Evolutionary conservation across 2,113 vertebrate species (phyloP).

Genomic region (Colistium nudipinnis): DNA sequence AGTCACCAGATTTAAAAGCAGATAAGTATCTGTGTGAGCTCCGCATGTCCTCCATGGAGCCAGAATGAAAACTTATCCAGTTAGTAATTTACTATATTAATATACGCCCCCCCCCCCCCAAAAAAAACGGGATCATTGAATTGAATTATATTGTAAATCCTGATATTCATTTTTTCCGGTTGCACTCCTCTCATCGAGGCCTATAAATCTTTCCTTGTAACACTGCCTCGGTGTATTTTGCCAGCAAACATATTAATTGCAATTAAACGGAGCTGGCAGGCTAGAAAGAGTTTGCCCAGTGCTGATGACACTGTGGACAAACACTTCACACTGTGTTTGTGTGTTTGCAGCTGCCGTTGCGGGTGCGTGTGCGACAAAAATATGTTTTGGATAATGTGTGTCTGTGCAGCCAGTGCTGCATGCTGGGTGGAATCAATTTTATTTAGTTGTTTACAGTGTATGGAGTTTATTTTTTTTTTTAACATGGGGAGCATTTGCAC

Average conservation of each 20-base stretch:
- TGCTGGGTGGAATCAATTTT: no score
- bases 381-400: neutral
- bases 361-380: neutral
- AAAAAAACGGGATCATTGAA: neutral
- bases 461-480: no score
- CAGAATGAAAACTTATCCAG: no score
- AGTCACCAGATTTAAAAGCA: no score
- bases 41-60: no score
- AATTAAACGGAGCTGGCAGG: neutral
- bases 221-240: neutral
- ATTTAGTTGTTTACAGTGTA: no score
- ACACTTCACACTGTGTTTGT: conserved; percentile 3
- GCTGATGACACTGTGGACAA: conserved; percentile 1
- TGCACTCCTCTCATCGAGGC: neutral
- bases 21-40: no score
- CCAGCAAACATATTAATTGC: conserved; percentile 3
- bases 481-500: no score
- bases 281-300: neutral
- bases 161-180: neutral
- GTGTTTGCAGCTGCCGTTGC: conserved; percentile 5
- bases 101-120: no score
- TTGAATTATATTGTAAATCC: neutral
- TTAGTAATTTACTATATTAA: no score
- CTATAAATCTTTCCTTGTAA: neutral
- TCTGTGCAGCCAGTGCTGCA: no score